Conservation (phyloP, 2,797 vertebrate genomes). For the Pangasius djambal region DNA sequence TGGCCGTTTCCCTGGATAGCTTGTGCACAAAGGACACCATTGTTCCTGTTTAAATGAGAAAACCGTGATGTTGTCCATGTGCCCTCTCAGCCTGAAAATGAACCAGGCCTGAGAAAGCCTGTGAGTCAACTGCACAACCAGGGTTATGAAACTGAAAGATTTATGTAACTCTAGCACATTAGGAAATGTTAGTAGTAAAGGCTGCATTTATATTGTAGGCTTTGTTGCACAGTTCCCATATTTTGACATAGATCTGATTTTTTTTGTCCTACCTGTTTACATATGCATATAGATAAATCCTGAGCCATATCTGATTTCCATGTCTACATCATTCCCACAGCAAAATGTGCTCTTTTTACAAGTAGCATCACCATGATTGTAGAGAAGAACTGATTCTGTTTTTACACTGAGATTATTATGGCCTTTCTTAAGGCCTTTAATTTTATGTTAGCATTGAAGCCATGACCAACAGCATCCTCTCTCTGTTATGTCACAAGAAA, state of each 20-base stretch:
- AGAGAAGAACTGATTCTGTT: too few species aligned
- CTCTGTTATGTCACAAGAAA: too few species aligned
- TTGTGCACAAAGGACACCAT: slow-evolving; percentile 73
- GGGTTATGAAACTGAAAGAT: neutral
- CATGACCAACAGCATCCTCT: too few species aligned
- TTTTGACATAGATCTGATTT: neutral
- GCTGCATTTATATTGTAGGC: neutral
- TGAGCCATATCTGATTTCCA: neutral
- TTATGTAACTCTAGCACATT: neutral
- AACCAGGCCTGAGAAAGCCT: neutral
- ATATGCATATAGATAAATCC: neutral
- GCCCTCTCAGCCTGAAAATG: neutral
- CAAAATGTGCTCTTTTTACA: neutral
- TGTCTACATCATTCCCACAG: neutral
- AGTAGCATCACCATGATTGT: neutral
- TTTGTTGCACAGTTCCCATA: neutral
- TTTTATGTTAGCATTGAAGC: too few species aligned
- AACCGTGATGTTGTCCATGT: slow-evolving; percentile 64
- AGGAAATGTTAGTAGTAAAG: neutral
- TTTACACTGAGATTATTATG: neutral
- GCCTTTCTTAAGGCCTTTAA: too few species aligned
- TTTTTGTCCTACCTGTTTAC: neutral
- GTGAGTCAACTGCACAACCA: neutral
- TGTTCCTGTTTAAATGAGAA: slow-evolving; percentile 75
- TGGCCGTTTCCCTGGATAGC: slow-evolving; percentile 73